Evolutionary conservation across 1,140 invertebrate species (phyloP), one percentile per base, ranked within the genome.

Genomic region (Drosophila virilis): DNA sequence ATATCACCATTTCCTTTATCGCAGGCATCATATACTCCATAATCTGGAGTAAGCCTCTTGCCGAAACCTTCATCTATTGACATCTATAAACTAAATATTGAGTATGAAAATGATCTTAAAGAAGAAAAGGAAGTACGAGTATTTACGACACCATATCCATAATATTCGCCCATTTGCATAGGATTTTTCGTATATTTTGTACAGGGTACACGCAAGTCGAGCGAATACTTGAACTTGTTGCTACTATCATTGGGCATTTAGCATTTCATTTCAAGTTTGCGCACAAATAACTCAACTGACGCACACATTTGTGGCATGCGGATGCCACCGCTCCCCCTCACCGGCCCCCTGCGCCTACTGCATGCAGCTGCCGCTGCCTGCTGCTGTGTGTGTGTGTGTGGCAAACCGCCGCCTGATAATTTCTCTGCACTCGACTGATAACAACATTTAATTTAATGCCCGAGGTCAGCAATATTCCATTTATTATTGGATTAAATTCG

Each of bases 381-480:
- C 37, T 32, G 33, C 40, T 37, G 40, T 70, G 32, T 51, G 4
- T 43, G 40, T 70, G 32, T 51, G 66, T 42, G 43, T 71, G 46
- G 54, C 40, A 70, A 68, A 57, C 59, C 73, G 60, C 55, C 48
- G 75, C 65, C 73, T 91, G 91, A 92, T 92, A 92, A 92, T 92
- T 91, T 91, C 75, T 80, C 91, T 91, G 91, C 91, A 91, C 78
- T 85, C 89, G 77, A 78, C 91, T 91, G 91, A 92, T 92, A 92
- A 92, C 91, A 92, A 89, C 91, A 91, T 92, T 92, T 92, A 92
- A 92, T 92, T 92, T 92, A 92, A 92, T 92, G 89, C 91, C 91
- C 91, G 91, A 92, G 91, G 91, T 92, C 91, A 92, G 91, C 91
- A 92, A 92, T 91, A 92, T 92, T 91, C 91, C 91, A 92, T 92